Percentiles rank a stretch among this genome's conserved stretches.
phyloP scores from a whole-genome alignment of 1,140 invertebrate species.

The Neodiprion lecontei region DNA sequence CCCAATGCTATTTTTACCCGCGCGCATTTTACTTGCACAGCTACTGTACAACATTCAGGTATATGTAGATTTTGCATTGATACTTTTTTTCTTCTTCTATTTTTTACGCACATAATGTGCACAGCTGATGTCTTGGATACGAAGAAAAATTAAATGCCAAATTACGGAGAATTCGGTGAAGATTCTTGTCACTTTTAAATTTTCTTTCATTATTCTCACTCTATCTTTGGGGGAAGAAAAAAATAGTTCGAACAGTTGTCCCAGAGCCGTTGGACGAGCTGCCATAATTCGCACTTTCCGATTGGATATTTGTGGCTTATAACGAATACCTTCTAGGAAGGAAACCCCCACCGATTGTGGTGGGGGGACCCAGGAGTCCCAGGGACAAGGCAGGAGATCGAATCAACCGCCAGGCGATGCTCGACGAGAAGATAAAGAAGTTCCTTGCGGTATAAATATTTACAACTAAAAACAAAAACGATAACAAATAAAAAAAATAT shows the following conservation, averaged over 20 bases:
- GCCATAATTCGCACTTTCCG: not conserved
- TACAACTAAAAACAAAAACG: not conserved
- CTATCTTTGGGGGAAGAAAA: too few relatives aligned
- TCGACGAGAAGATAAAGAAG: constrained; percentile 94
- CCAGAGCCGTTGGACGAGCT: too few relatives aligned
- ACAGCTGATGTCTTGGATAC: not conserved
- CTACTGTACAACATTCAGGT: not conserved
- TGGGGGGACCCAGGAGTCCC: constrained; percentile 43
- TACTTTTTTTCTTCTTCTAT: not conserved
- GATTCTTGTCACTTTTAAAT: too few relatives aligned
- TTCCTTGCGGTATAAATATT: constrained; percentile 80
- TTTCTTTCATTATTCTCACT: too few relatives aligned
- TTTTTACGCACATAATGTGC: not conserved
- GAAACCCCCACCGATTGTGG: constrained; percentile 44
- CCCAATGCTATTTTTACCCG: too few relatives aligned
- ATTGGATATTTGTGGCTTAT: not conserved
- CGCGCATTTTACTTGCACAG: too few relatives aligned
- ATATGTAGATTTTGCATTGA: not conserved
- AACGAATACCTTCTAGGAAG: constrained; percentile 50
- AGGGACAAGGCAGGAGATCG: constrained; percentile 70
- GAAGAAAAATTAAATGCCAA: too few relatives aligned
- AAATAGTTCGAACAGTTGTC: too few relatives aligned
- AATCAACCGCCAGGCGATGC: constrained; percentile 81
- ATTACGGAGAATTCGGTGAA: too few relatives aligned
- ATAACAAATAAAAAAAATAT: not conserved